phyloP scores from a whole-genome alignment of 2,113 vertebrate species.

The Archilochus colubris region DNA sequence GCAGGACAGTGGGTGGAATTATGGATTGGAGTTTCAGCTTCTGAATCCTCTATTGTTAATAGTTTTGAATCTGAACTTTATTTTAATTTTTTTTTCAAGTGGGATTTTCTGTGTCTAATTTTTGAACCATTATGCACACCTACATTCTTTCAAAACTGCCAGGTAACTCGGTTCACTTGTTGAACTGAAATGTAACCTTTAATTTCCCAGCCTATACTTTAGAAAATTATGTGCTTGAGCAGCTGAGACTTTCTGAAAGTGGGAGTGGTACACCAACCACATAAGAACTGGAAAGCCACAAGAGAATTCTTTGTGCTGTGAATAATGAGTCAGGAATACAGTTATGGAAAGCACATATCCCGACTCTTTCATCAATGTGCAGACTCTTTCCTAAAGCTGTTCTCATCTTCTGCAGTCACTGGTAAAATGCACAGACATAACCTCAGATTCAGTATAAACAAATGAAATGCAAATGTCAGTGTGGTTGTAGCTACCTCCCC shows the following conservation, averaged over 20 bases:
- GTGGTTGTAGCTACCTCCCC: constrained; percentile 1
- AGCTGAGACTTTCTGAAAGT: constrained; percentile 39
- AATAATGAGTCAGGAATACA: constrained; percentile 7
- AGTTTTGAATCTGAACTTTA: neutral
- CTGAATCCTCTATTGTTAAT: neutral
- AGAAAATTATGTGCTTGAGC: constrained; percentile 57
- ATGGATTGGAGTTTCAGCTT: neutral
- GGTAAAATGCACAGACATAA: constrained; percentile 1
- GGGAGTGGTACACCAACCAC: constrained; percentile 29
- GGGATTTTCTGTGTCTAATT: neutral
- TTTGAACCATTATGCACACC: neutral
- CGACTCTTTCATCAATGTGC: constrained; percentile 26
- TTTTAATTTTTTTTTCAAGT: neutral
- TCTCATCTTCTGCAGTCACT: constrained; percentile 13
- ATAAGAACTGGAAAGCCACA: constrained; percentile 43
- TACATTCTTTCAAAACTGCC: constrained; percentile 31
- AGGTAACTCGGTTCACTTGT: constrained; percentile 23
- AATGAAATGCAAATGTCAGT: constrained; percentile 49
- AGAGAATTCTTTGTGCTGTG: constrained; percentile 38
- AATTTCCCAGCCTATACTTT: constrained; percentile 58
- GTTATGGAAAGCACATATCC: neutral
- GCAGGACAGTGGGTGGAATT: neutral
- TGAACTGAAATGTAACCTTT: constrained; percentile 55
- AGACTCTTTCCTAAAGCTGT: constrained; percentile 28
- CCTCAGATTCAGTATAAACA: constrained; percentile 43